phyloP scores from a whole-genome alignment of 2,888 invertebrate genomes.

The Schrankia costaestrigalis region DNA sequence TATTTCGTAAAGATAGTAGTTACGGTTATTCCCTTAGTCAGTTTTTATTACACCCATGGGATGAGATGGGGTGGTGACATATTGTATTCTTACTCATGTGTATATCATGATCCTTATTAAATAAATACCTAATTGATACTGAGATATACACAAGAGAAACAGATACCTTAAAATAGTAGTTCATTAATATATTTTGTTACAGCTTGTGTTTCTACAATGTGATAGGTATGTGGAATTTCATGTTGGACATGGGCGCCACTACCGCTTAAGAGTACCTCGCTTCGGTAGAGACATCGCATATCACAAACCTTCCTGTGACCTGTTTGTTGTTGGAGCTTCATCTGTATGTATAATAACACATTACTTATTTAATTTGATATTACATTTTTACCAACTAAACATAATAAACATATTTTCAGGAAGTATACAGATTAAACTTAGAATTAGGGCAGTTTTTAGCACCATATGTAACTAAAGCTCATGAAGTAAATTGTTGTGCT shows the following conservation, averaged over 20 bases:
- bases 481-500: constrained; percentile 89
- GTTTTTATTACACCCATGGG: too few relatives aligned
- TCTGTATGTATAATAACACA: constrained; percentile 76
- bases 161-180: too few relatives aligned
- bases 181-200: constrained; percentile 45
- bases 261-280: constrained; percentile 94
- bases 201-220: constrained; percentile 93
- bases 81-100: too few relatives aligned
- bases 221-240: constrained; percentile 96
- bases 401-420: constrained; percentile 75
- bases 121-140: background rate
- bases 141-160: too few relatives aligned
- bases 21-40: too few relatives aligned
- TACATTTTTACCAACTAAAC: background rate
- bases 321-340: constrained; percentile 93
- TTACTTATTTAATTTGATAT: background rate
- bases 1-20: too few relatives aligned
- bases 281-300: constrained; percentile 97
- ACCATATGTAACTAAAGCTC: constrained; percentile 88
- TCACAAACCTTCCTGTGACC: constrained; percentile 93
- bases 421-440: constrained; percentile 96
- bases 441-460: constrained; percentile 97
- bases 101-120: background rate
- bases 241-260: constrained; percentile 94
- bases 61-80: too few relatives aligned